Evolutionary conservation across 2,113 vertebrate genomes (phyloP).

Genomic region (Malurus elegans): DNA sequence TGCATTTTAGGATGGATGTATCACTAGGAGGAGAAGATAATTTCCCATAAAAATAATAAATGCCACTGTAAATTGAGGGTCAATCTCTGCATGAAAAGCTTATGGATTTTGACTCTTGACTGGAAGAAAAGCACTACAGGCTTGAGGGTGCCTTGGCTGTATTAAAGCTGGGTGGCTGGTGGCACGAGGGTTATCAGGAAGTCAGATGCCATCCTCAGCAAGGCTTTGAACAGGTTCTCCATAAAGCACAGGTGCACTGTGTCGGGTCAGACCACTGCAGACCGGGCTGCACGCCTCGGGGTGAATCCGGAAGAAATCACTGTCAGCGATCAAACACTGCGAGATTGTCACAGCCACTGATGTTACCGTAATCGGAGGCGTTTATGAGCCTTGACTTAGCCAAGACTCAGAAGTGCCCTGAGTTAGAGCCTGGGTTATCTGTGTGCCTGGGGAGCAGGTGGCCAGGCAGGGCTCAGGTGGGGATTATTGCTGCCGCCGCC

Average conservation of each 20-base stretch:
- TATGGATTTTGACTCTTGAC: not conserved
- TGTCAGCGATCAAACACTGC: conserved; percentile 36
- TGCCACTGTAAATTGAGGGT: not conserved
- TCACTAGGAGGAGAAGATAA: not conserved
- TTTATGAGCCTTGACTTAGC: conserved; percentile 73
- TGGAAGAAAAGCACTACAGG: not conserved
- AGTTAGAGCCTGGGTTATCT: conserved; percentile 70
- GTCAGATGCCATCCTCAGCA: not conserved
- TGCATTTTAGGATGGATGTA: not conserved
- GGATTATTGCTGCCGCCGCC: conserved; percentile 44
- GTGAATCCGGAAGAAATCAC: conserved; percentile 43
- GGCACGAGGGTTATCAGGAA: not conserved
- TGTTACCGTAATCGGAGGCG: conserved; percentile 47
- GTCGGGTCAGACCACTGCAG: not conserved
- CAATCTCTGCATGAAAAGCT: not conserved
- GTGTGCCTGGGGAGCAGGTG: conserved; percentile 68
- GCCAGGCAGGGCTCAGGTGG: conserved; percentile 64
- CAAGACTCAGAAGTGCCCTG: conserved; percentile 19
- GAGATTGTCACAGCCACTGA: conserved; percentile 39
- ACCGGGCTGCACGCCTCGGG: conserved; percentile 2
- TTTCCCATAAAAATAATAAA: not conserved
- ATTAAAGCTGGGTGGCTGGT: not conserved
- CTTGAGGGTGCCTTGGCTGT: not conserved
- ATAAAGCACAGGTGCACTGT: conserved; percentile 13
- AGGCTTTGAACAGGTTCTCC: not conserved